These are phyloP conservation scores for Catharus minimus DNA, from an alignment of 2,113 vertebrate species.

Conservation along the genomic window DNA sequence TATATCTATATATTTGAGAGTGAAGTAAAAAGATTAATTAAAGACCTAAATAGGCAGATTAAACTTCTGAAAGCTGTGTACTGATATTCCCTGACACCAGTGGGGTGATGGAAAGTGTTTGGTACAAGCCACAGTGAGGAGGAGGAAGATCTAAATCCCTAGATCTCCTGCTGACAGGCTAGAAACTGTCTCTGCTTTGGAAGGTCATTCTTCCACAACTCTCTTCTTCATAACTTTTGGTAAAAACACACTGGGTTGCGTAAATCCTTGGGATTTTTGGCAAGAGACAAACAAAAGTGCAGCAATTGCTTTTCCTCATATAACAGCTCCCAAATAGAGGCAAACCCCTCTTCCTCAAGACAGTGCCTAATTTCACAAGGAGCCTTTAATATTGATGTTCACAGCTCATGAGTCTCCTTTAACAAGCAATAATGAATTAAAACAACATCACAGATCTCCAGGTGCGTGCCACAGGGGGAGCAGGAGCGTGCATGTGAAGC, in stretches of 20 bases:
- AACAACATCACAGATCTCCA: not conserved
- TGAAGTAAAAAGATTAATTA: not conserved
- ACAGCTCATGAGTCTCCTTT: not conserved
- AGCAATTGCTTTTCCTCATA: not conserved
- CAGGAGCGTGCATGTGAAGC: rapidly evolving
- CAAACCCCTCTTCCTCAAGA: not conserved
- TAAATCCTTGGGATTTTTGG: not conserved
- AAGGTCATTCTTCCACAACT: not conserved
- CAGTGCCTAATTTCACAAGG: not conserved
- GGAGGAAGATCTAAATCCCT: not conserved
- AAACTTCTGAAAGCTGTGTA: not conserved
- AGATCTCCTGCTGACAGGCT: not conserved
- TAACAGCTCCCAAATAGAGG: not conserved
- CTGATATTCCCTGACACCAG: not conserved
- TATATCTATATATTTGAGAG: not conserved
- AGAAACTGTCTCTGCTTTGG: not conserved
- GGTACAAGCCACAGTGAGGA: not conserved
- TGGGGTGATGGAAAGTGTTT: not conserved
- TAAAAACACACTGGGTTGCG: not conserved
- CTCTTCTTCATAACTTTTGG: not conserved
- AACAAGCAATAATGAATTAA: not conserved
- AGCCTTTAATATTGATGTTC: not conserved
- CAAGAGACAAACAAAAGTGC: not conserved
- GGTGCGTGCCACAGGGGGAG: not conserved
- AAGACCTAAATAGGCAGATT: not conserved